A percentile compares a stretch with the other conserved stretches of the same genome.
phyloP scores from a whole-genome alignment of 2,888 invertebrate genomes.

The Orthonevra nobilis region DNA sequence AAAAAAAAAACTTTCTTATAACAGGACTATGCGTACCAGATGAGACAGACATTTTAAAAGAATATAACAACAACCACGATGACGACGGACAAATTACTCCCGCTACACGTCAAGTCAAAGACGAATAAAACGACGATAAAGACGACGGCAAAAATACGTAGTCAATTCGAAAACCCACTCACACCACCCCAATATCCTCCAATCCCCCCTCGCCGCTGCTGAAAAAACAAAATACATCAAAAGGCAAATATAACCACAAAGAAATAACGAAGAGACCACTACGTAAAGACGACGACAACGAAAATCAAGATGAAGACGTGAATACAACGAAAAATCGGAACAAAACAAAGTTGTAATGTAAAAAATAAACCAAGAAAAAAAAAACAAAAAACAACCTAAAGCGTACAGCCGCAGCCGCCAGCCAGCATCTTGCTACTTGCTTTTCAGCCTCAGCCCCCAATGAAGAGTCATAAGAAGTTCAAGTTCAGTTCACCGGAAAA shows the following conservation, averaged over 20 bases:
- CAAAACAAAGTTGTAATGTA: constrained; percentile 70
- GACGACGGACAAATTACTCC: constrained; percentile 68
- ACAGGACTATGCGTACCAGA: constrained; percentile 70
- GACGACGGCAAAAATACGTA: constrained; percentile 65
- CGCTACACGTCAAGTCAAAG: constrained; percentile 45
- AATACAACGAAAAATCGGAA: constrained; percentile 68
- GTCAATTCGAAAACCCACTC: constrained; percentile 52
- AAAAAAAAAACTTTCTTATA: constrained; percentile 44
- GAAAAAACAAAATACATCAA: constrained; percentile 6
- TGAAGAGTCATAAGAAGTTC: constrained; percentile 69
- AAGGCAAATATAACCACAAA: constrained; percentile 29
- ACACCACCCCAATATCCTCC: constrained; percentile 34
- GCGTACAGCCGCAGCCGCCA: constrained; percentile 55
- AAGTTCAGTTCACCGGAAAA: constrained; percentile 67
- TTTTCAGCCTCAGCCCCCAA: constrained; percentile 69
- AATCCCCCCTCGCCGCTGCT: too few species aligned
- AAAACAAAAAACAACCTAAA: constrained; percentile 60
- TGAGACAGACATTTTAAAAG: constrained; percentile 46
- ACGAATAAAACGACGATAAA: constrained; percentile 67
- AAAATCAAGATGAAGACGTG: constrained; percentile 62
- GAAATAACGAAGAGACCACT: constrained; percentile 36
- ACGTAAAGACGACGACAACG: constrained; percentile 31
- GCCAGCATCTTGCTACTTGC: constrained; percentile 41
- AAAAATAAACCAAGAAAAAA: constrained; percentile 68
- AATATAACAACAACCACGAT: constrained; percentile 27